A percentile compares a stretch with the other conserved stretches of the same genome.
Evolutionary conservation across 92 coral and sea anemone genomes (phyloP).

Genomic region (Zoanthus sociatus): DNA sequence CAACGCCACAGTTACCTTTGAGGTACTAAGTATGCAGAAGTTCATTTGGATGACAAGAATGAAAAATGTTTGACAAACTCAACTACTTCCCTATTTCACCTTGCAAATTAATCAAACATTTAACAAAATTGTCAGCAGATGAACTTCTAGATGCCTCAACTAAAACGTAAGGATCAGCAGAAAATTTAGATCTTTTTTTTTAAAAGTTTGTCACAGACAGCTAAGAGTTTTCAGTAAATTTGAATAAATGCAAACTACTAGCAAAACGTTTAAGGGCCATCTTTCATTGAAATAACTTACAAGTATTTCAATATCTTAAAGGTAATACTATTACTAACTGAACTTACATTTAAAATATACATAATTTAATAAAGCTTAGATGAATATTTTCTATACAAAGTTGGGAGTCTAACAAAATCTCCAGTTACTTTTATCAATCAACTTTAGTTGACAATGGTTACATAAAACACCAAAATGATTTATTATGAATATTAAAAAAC

Average conservation of each 20-base stretch:
- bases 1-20: constrained; percentile 32
- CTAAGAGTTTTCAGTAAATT: neutral
- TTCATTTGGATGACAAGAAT: neutral
- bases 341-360: neutral
- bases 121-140: constrained; percentile 13
- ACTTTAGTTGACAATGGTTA: neutral
- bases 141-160: constrained; percentile 39
- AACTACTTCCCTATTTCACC: neutral
- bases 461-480: too few relatives aligned
- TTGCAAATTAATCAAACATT: neutral
- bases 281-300: neutral
- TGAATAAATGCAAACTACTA: neutral
- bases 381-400: neutral
- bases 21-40: constrained; percentile 41
- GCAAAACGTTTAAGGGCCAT: neutral
- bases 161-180: constrained; percentile 44
- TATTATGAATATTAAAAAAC: too few relatives aligned
- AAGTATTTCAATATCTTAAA: neutral
- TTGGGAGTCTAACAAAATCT: neutral
- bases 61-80: constrained; percentile 2
- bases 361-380: neutral
- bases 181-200: constrained; percentile 17
- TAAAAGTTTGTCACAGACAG: neutral
- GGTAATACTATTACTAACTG: neutral
- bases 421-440: neutral